phyloP scores from a whole-genome alignment of 2,888 invertebrate genomes.

The Drosophila suboccidentalis region DNA sequence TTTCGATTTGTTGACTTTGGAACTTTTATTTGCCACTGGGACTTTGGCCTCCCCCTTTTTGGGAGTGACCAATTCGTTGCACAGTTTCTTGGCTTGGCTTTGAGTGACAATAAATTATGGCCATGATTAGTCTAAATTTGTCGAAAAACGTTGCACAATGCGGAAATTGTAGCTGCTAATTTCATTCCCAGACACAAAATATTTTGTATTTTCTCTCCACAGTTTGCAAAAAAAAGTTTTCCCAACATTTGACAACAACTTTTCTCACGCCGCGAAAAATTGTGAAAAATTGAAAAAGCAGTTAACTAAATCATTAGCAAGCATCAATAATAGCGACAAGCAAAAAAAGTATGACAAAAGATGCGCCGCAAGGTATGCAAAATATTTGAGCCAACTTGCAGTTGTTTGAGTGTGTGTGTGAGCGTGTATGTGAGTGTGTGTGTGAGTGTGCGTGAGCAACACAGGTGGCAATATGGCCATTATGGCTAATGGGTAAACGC shows the following conservation, averaged over 20 bases:
- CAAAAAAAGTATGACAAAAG: constrained; percentile 33
- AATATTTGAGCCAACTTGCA: constrained; percentile 19
- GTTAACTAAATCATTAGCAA: constrained; percentile 54
- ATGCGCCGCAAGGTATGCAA: constrained; percentile 70
- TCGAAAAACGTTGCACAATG: constrained; percentile 46
- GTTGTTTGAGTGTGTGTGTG: constrained; percentile 6
- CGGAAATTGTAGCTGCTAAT: constrained; percentile 55
- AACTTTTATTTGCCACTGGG: constrained; percentile 54
- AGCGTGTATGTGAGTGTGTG: constrained; percentile 19
- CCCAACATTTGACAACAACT: constrained; percentile 43
- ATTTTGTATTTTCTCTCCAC: constrained; percentile 17
- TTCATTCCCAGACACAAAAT: constrained; percentile 3
- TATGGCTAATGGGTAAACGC: constrained; percentile 74
- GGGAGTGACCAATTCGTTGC: constrained; percentile 63
- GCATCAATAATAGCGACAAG: constrained; percentile 45
- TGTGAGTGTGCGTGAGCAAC: constrained; percentile 57
- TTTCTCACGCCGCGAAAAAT: constrained; percentile 62
- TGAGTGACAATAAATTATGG: constrained; percentile 82
- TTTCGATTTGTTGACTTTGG: constrained; percentile 72
- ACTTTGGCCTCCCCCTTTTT: neutral
- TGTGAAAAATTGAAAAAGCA: constrained; percentile 60
- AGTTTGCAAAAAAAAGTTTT: constrained; percentile 47
- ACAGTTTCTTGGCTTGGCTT: constrained; percentile 59
- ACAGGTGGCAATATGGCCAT: constrained; percentile 82
- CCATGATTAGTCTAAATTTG: constrained; percentile 80